phyloP scores from a whole-genome alignment of 2,888 invertebrate genomes.

The Xanthia icteritia region DNA sequence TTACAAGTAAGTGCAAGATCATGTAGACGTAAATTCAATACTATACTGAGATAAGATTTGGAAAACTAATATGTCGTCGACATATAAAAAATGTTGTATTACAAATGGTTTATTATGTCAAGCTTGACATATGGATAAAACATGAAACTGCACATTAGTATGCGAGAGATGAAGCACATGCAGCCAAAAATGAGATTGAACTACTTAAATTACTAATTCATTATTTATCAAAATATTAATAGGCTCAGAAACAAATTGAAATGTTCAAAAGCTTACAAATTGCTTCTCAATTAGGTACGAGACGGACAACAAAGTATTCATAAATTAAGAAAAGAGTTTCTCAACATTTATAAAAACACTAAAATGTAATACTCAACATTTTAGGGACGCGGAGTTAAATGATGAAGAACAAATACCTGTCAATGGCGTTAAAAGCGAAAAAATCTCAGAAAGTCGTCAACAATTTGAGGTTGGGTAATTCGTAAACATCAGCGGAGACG shows the following conservation, averaged over 20 bases:
- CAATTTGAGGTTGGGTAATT: conserved; percentile 47
- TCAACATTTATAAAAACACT: not conserved
- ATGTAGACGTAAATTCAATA: not conserved
- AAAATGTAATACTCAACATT: not conserved
- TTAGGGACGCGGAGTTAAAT: conserved; percentile 9
- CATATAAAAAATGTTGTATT: not conserved
- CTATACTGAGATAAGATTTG: not conserved
- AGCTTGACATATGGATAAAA: conserved; percentile 3
- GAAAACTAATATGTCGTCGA: not conserved
- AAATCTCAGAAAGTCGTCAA: conserved; percentile 28
- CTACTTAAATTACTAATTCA: not conserved
- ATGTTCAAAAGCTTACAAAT: conserved; percentile 22
- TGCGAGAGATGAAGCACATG: conserved; percentile 6
- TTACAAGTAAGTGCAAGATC: conserved; percentile 2
- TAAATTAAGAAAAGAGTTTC: not conserved
- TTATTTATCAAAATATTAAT: not conserved
- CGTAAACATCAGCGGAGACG: conserved; percentile 45
- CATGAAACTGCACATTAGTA: conserved; percentile 4
- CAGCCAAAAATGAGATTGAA: conserved; percentile 19
- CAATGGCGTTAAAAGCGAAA: conserved; percentile 16
- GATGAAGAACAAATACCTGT: conserved; percentile 10
- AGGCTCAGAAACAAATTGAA: conserved; percentile 12
- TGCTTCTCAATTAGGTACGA: conserved; percentile 7
- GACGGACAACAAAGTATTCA: conserved; percentile 7
- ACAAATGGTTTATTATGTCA: not conserved